Conservation (phyloP, 2,113 vertebrate species). For the Rostratula benghalensis region DNA sequence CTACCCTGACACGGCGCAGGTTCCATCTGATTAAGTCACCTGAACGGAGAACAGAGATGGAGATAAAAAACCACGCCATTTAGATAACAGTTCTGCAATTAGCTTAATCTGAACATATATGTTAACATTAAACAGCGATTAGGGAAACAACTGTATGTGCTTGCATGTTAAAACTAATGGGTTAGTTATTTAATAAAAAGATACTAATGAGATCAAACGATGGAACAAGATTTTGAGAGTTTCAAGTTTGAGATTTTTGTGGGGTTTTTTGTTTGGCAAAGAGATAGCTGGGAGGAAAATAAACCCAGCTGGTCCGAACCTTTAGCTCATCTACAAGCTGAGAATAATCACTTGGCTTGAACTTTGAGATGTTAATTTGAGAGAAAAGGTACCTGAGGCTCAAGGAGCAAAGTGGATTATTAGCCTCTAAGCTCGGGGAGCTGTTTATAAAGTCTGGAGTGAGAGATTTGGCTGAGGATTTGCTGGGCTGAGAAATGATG, state of each 20-base stretch:
- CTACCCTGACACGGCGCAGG: background rate
- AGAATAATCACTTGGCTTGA: background rate
- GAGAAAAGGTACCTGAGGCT: background rate
- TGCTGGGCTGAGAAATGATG: background rate
- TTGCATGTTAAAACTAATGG: background rate
- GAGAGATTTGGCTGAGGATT: background rate
- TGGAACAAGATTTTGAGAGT: background rate
- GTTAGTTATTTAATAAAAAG: background rate
- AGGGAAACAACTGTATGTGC: background rate
- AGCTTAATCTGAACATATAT: background rate
- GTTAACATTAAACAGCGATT: background rate
- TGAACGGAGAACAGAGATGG: background rate
- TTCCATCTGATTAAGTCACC: background rate
- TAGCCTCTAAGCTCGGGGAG: background rate
- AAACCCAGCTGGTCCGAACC: background rate
- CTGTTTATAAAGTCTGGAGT: background rate
- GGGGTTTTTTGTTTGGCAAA: background rate
- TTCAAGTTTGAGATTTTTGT: background rate
- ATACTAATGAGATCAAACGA: background rate
- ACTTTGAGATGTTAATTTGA: background rate
- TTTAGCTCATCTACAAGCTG: background rate
- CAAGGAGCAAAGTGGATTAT: background rate
- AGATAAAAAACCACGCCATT: background rate
- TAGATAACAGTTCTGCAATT: constrained; percentile 33
- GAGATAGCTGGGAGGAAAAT: background rate